Conservation (phyloP, 2,113 vertebrate species). For the Melanotaenia duboulayi region DNA sequence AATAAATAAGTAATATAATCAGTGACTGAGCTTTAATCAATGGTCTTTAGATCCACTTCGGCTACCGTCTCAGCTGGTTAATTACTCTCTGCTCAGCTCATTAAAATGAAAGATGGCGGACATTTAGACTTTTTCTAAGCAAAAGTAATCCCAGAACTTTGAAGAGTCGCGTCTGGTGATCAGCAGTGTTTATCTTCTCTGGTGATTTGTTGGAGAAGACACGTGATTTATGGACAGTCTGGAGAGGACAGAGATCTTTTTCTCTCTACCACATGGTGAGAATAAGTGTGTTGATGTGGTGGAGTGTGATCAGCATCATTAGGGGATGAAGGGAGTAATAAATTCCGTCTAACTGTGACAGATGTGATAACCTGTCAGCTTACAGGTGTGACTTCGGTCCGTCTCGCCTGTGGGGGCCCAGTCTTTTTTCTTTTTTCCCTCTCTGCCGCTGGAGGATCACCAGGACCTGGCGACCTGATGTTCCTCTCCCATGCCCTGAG, state of each 20-base stretch:
- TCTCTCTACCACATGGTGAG: neutral
- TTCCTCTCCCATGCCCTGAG: constrained; percentile 76
- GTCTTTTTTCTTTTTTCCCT: neutral
- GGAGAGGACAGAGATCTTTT: neutral
- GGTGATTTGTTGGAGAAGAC: constrained; percentile 21
- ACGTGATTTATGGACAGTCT: constrained; percentile 21
- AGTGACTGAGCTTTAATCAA: neutral
- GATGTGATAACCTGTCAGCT: constrained; percentile 32
- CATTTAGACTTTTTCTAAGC: constrained; percentile 8
- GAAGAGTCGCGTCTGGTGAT: constrained; percentile 20
- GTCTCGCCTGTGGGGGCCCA: neutral
- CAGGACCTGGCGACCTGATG: constrained; percentile 38
- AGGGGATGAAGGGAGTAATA: constrained; percentile 5
- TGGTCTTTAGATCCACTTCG: neutral
- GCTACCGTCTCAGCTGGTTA: constrained; percentile 14
- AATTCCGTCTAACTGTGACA: constrained; percentile 18
- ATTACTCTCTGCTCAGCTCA: constrained; percentile 40
- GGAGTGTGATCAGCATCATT: neutral
- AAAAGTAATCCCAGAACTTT: constrained; percentile 47
- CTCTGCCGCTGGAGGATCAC: constrained; percentile 18
- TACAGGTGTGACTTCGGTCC: constrained; percentile 11
- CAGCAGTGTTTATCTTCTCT: constrained; percentile 40
- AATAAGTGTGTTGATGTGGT: neutral
- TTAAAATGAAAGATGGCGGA: constrained; percentile 28
- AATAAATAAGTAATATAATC: neutral